Evolutionary conservation across 2,113 vertebrate species (phyloP), one percentile per base, ranked within the genome.

Genomic region (Corythoichthys haematopterus): DNA sequence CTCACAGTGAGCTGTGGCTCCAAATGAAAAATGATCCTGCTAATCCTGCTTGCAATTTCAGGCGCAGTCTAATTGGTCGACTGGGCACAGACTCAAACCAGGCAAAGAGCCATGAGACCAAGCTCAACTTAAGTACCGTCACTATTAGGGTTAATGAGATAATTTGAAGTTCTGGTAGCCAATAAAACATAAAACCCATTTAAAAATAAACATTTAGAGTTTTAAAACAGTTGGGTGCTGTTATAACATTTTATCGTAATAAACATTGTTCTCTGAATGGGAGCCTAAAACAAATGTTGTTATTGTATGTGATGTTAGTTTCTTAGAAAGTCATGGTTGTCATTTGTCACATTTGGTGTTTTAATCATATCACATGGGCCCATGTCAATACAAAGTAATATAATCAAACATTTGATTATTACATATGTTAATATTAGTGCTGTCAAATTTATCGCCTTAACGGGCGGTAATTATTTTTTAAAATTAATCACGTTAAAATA

Each of bases 211-310:
- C 55, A 68, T 65, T 67, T 78, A 70, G 20, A 74, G 59, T 16
- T 53, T 69, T 70, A 65, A 57, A 68, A 71, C 51, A 43, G 72
- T 64, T 77, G 64, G 35, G 55, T 78, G 48, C 68, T 70, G 66
- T 80, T 87, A 70, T 75, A 77, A 84, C 70, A 79, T 78, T 80
- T 72, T 72, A 70, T 53, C 56, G 48, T 83, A 12, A 60, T 43
- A 16, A 40, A 40, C 7, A 14, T 40, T 36, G 35, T 35, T 64
- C 63, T 80, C 65, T 80, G 65, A 77, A 48, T 14, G 12, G 59
- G 56, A 81, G 87, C 84, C 86, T 83, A 80, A 10, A 47, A 47
- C 11, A 47, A 47, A 47, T 12, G 2, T 47, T 15, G 40, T 43
- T 43, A 43, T 43, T 2, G 8, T 8, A 43, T 43, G 4, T 43